Evolutionary conservation across 2,113 vertebrate species (phyloP), one percentile per base, ranked within the genome.

Genomic region (Ramphastos sulfuratus): DNA sequence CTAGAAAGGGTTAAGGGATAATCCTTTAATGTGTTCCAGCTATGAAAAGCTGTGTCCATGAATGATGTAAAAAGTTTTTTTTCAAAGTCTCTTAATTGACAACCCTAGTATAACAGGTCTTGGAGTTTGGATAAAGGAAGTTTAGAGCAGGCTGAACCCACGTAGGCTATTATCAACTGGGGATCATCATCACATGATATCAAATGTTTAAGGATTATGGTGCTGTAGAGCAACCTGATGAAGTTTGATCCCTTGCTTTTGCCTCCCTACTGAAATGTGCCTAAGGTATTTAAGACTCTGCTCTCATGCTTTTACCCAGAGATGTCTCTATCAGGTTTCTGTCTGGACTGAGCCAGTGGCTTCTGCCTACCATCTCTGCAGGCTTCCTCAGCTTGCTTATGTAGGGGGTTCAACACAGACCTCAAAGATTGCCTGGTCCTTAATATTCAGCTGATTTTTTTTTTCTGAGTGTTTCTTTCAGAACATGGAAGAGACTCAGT

Each of bases 161-260:
- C n/a, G 4, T 11, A 83, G 39, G 37, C n/a, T n/a, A 19, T 37
- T 64, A 4, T 56, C 59, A 70, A 3, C 31, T 59, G 25, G n/a
- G 12, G 9, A 10, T n/a, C 76, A 61, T 42, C 1, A 15, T 13
- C 6, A 23, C 4, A 3, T 54, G 0, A 31, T 55, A 66, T 2
- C 21, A 80, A 82, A 52, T 31, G n/a, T 63, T 74, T 54, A 70
- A 65, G 74, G 71, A 39, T 31, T 48, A 28, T 23, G 15, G 17
- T 25, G 2, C 37, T 69, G 9, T 64, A 44, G 12, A 72, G 31
- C 25, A 72, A 30, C 8, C 4, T 71, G 20, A 23, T 60, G 61
- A 52, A 9, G 28, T 33, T 46, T 74, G n/a, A 74, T 54, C 11
- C 10, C 35, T 65, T 48, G 28, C 9, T 82, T 87, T 93, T 60